Conservation (phyloP, 2,888 invertebrate species). For the Drosophila tripunctata region DNA sequence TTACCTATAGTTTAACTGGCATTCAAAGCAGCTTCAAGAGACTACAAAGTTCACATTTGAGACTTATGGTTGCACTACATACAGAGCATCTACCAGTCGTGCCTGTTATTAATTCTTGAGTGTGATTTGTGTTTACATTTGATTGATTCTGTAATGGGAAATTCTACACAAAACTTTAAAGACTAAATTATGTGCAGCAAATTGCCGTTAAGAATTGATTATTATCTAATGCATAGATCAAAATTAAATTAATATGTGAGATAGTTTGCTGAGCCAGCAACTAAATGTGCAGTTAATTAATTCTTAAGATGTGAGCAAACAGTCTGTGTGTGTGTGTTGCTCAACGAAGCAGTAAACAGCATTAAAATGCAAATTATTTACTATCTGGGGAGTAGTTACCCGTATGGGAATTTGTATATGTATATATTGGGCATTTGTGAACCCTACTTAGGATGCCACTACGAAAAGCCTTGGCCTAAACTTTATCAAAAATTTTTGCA, state of each 20-base stretch:
- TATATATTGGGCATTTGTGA: neutral
- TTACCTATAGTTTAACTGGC: neutral
- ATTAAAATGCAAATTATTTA: slow-evolving; percentile 32
- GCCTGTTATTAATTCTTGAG: neutral
- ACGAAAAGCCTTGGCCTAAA: slow-evolving; percentile 33
- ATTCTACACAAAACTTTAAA: slow-evolving; percentile 34
- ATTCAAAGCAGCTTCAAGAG: no score
- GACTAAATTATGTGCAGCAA: slow-evolving; percentile 29
- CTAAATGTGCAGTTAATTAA: slow-evolving; percentile 36
- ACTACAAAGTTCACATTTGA: no score
- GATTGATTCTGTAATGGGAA: slow-evolving; percentile 66
- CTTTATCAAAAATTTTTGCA: slow-evolving; percentile 52
- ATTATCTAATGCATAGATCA: neutral
- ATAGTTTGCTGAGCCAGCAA: slow-evolving; percentile 15
- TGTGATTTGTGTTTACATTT: slow-evolving; percentile 33
- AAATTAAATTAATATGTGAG: neutral
- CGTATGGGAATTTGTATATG: neutral
- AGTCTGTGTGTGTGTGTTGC: slow-evolving; percentile 15
- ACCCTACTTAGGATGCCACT: slow-evolving; percentile 24
- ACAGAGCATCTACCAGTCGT: neutral
- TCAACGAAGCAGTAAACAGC: slow-evolving; percentile 20
- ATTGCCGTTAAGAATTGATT: slow-evolving; percentile 9
- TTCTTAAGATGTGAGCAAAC: slow-evolving; percentile 8
- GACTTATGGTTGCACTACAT: neutral
- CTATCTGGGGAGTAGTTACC: neutral